Base-by-base conservation (phyloP, 1,140 invertebrate genomes). In the Paramacrobiotus metropolitanus region DNA sequence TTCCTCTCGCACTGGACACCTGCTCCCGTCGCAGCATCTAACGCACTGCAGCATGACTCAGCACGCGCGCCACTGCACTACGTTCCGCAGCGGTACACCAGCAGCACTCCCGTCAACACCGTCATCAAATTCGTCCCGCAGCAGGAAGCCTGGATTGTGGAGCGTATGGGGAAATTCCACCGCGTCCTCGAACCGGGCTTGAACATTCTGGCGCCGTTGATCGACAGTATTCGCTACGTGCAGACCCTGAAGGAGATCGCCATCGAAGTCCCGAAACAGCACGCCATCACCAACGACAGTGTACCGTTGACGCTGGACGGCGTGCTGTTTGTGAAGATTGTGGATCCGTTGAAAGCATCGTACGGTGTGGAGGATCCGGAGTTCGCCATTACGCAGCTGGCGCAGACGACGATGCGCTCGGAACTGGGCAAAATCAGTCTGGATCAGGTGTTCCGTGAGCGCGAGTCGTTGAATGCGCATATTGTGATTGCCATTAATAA, bases 341-440 rank as follows among this genome's bases (percentile, higher is more conserved):
- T 88, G 62, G 85, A 99, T 77, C 83, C 95, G 21, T 97, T 95
- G 72, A 83, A 83, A 68, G 85, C 92, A 59, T 94, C 90, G 64
- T 99, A 99, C 76, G 94, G 94, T 30, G 93, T 99, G 29, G 92
- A 98, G 77, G 94, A 99, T 78, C 89, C 93, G 21, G 93, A 98
- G 75, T 98, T 95, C 81, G 94, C 94, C 2, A 90, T 99, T 61
- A 96, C 91, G 44, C 94, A 99, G 73, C 76, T 98, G 44, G 94
- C 94, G 0, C 94, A 98, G 77, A 98, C 94, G 0, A 98, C 94
- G 15, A 98, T 99, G 94, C 83, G 83, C 72, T 96, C 93, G 2
- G 94, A 98, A 73, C 76, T 98, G 30, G 94, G 94, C 64, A 96
- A 95, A 79, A 98, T 99, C 71, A 81, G 84, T n/a, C 73, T 99